Base-by-base conservation (phyloP, 2,797 vertebrate genomes). In the Semotilus atromaculatus region DNA sequence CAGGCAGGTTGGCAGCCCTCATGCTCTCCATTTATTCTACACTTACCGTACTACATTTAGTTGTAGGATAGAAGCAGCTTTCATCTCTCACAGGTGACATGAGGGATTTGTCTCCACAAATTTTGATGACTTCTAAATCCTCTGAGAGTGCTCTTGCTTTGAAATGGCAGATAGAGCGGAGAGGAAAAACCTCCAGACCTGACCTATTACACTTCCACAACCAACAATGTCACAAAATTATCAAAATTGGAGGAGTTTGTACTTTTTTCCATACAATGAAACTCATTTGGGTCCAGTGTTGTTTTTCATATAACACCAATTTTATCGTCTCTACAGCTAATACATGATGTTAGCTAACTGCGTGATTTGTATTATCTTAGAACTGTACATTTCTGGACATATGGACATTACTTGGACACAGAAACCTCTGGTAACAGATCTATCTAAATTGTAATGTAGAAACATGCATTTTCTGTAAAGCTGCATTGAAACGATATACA, bases 71-170 rank as follows among this genome's bases (percentile, higher is more conserved):
- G 81, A 85, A 82, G 36, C 74, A 75, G 78, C 83, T 85, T 85
- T 81, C 34, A 75, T 80, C 75, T 86, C 77, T 85, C 75, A 78
- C 62, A 86, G 72, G 76, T 88, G 83, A 87, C 81, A 83, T 78
- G 80, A 58, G 5, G 77, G 83, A 81, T 89, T 87, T 87, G 77
- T 89, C 67, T 78, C 60, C 75, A 68, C 78, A 74, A 74, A 82
- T 66, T 51, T 62, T 7, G 16, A 66, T 68, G 72, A 74, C 64
- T 83, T 82, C 72, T 74, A 85, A 83, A 87, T 89, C 86, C 81
- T 87, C 45, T 38, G 72, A 66, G 83, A 87, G 84, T 74, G 19
- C 66, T 81, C 36, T 80, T 79, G 67, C 81, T 81, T 72, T 68
- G 45, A 85, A 68, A 85, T 79, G 74, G 62, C 77, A 85, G 74